These are phyloP conservation scores for Glaucopsyche alexis DNA, from an alignment of 2,888 invertebrate genomes.

Conservation along the genomic window DNA sequence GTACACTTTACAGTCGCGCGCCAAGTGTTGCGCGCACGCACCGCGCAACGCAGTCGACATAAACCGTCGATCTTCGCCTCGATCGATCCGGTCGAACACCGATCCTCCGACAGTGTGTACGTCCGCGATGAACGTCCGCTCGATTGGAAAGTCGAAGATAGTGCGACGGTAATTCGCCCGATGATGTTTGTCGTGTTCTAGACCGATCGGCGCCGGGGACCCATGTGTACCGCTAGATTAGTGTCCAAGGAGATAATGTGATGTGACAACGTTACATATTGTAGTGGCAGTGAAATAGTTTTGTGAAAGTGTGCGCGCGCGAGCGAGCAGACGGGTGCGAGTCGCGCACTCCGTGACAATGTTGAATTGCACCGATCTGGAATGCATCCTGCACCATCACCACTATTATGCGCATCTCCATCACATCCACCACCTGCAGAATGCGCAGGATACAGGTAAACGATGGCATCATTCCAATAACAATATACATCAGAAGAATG, in stretches of 20 bases:
- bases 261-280: conserved; percentile 74
- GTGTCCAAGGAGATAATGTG: conserved; percentile 72
- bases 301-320: conserved; percentile 77
- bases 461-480: conserved; percentile 32
- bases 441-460: conserved; percentile 82
- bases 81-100: conserved; percentile 59
- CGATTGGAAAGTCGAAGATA: conserved; percentile 52
- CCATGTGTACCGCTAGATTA: conserved; percentile 47
- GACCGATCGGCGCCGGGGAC: conserved; percentile 63
- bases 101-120: conserved; percentile 52
- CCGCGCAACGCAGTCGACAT: conserved; percentile 39
- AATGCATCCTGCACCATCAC: conserved; percentile 87
- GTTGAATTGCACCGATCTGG: conserved; percentile 89
- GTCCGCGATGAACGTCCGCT: conserved; percentile 51
- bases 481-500: conserved; percentile 51
- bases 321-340: conserved; percentile 61
- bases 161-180: conserved; percentile 44
- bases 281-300: conserved; percentile 74
- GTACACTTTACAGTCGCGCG: conserved; percentile 63
- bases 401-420: conserved; percentile 87
- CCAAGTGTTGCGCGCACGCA: conserved; percentile 73
- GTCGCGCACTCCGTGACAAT: conserved; percentile 74
- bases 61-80: conserved; percentile 55
- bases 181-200: conserved; percentile 49
- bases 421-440: conserved; percentile 84